Evolutionary conservation across 2,797 vertebrate genomes (phyloP), one percentile per base, ranked within the genome.

Genomic region (Onychomys arenicola): DNA sequence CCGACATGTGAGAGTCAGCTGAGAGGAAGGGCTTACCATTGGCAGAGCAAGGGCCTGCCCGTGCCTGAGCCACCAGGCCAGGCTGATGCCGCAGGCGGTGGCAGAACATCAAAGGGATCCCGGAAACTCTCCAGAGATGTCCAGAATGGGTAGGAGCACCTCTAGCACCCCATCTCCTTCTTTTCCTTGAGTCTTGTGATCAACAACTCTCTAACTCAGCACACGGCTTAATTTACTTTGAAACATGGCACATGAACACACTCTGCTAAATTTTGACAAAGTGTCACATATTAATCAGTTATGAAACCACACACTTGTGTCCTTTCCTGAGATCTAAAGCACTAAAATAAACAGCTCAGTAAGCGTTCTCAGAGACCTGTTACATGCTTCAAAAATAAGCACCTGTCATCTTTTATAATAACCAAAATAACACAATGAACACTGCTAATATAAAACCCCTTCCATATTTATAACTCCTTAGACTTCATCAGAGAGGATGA

Each of bases 401-500:
- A 71, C 5, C 27, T 69, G 61, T 71, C n/a, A 21, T 89, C 25
- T 89, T 86, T 9, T 27, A 37, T 84, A 82, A 46, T 49, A 93
- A 95, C 63, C 37, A 69, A 93, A 77, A 67, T 59, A 76, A 43
- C 21, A 49, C 16, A 17, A 10, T n/a, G 27, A 86, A 82, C 87
- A 29, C 46, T 84, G 55, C 32, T 88, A 34, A 67, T 16, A 32
- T 40, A 88, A 94, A 88, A n/a, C 40, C 61, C 82, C 91, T 82
- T 77, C 57, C 34, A 83, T 59, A 8, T 46, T 32, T 29, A 40
- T 91, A 81, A 76, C 23, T 91, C 65, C 71, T 85, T 46, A 67
- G 29, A 71, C 23, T 82, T 37, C 43, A 86, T 78, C 57, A 91
- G 91, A 95, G 55, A 78, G 19, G 43, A 95, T 76, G 86, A 89